Conservation (phyloP, 1,140 invertebrate genomes). For the Hycleus cichorii region DNA sequence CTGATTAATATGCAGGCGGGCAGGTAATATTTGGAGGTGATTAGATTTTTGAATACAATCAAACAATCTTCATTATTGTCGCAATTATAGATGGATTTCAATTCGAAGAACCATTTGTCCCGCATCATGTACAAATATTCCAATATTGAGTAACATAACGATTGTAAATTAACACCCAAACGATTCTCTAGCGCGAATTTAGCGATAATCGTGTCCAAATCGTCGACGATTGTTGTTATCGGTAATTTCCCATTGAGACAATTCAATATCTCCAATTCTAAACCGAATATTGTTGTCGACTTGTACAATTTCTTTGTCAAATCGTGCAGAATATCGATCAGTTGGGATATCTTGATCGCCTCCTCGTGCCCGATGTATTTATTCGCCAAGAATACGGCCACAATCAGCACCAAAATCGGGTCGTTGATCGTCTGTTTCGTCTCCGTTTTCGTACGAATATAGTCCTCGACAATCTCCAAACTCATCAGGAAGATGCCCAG, state of each 20-base stretch:
- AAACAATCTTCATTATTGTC: slow-evolving; percentile 15
- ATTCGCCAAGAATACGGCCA: slow-evolving; percentile 26
- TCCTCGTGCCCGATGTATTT: slow-evolving; percentile 27
- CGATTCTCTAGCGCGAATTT: slow-evolving; percentile 23
- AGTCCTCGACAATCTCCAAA: slow-evolving; percentile 27
- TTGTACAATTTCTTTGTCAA: slow-evolving; percentile 17
- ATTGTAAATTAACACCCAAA: slow-evolving; percentile 21
- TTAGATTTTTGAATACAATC: slow-evolving; percentile 25
- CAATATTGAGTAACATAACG: slow-evolving; percentile 29
- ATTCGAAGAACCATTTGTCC: slow-evolving; percentile 24
- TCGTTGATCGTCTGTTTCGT: slow-evolving; percentile 21
- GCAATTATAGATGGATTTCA: slow-evolving; percentile 25
- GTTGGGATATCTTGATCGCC: slow-evolving; percentile 21
- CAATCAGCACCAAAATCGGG: slow-evolving; percentile 17
- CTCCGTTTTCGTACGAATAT: slow-evolving; percentile 22
- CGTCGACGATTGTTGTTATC: slow-evolving; percentile 26
- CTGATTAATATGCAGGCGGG: slow-evolving; percentile 30
- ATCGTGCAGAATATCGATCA: slow-evolving; percentile 20
- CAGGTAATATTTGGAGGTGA: slow-evolving; percentile 30
- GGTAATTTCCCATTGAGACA: slow-evolving; percentile 23
- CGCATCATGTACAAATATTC: slow-evolving; percentile 27
- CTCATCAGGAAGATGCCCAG: slow-evolving; percentile 28
- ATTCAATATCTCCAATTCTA: slow-evolving; percentile 28
- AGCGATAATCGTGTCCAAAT: slow-evolving; percentile 29
- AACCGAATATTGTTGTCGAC: slow-evolving; percentile 8